Evolutionary conservation across 2,113 vertebrate genomes (phyloP), one percentile per base, ranked within the genome.

Genomic region (Tonatia bakeri): DNA sequence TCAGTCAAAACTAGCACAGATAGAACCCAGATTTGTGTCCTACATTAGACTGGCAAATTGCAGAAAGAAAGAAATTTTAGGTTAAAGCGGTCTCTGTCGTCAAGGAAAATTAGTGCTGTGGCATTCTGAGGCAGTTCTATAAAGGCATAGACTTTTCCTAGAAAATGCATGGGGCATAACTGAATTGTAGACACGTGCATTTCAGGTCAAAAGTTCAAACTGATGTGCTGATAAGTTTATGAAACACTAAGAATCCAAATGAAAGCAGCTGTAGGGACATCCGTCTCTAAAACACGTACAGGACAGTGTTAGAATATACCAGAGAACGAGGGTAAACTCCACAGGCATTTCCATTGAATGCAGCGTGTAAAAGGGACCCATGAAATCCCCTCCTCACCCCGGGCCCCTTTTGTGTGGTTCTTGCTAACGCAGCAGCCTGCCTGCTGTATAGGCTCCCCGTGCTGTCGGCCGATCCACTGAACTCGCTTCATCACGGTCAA

Each of bases 361-460:
- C 94, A 82, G 96, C 91, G 19, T 4, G 80, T 50, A 86, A 97
- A 88, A 86, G 86, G 45, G 91, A 96, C 87, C 85, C 89, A 69
- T 26, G 50, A 96, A 90, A 93, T 95, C 75, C 94, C 84, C 76
- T 75, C 83, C 28, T 84, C 56, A 17, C 96, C 90, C 85, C 3
- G 47, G 54, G 94, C 83, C 94, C 82, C 86, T 96, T 96, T 95
- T 96, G 83, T 97, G 61, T 73, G 76, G 94, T 80, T 81, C 92
- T 56, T 97, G 95, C 96, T 95, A 92, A 96, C 43, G 24, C 96
- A 97, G 96, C 96, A 97, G 90, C 91, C 85, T 3, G 4, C 59
- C 76, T 87, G 36, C 59, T 81, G 65, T 95, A 94, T 91, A 98
- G 83, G 94, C 91, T 90, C 47, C 54, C 72, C 20, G 80, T 14